Evolutionary conservation across 2,113 vertebrate species (phyloP).

Genomic region (Oreotrochilus melanogaster): DNA sequence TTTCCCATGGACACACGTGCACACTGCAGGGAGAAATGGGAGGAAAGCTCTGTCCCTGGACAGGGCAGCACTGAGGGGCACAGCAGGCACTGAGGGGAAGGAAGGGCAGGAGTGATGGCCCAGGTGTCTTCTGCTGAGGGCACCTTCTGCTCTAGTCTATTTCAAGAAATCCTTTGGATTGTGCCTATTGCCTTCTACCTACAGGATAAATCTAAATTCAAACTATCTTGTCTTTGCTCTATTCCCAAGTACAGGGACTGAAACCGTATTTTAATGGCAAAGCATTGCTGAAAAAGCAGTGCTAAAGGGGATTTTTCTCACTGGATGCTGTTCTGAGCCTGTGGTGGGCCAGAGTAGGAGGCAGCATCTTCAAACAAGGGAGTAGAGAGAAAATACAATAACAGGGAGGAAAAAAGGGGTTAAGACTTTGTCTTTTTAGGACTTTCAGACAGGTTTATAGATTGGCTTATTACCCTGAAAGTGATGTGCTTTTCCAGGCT

Average conservation of each 20-base stretch:
- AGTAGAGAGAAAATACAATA: neutral
- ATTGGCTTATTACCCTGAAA: neutral
- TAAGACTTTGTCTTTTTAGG: neutral
- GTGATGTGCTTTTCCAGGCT: neutral
- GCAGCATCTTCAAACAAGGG: neutral
- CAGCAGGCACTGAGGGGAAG: neutral
- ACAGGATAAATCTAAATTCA: neutral
- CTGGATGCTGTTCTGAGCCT: neutral
- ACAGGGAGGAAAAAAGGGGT: neutral
- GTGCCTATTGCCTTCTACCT: neutral
- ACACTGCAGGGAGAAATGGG: constrained; percentile 71
- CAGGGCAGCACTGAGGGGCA: neutral
- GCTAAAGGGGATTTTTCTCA: neutral
- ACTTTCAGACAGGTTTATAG: neutral
- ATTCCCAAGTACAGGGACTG: neutral
- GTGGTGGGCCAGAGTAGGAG: neutral
- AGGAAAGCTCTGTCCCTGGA: neutral
- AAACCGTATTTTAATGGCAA: neutral
- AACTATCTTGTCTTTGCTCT: neutral
- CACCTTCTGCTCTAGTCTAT: neutral
- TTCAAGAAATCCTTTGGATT: neutral
- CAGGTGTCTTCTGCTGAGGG: neutral
- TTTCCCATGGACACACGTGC: constrained; percentile 84
- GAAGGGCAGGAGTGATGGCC: neutral
- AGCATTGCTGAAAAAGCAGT: neutral